Percentiles rank a stretch among this genome's conserved stretches.
phyloP scores from a whole-genome alignment of 92 coral and sea anemone genomes.

The Diadumene lineata region DNA sequence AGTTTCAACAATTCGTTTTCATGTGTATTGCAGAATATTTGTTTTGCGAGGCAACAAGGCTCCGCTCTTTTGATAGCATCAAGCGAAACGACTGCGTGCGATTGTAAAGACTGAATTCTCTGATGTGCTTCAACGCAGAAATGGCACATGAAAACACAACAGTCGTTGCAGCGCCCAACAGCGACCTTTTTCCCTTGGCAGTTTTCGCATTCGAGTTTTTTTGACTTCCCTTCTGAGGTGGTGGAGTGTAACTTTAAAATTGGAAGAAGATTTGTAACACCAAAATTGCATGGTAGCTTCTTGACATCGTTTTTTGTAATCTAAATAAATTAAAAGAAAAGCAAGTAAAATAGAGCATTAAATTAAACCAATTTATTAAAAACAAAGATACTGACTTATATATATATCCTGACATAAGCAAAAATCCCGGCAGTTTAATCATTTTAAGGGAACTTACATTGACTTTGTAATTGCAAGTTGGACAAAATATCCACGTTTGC shows the following conservation, averaged over 20 bases:
- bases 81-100: conserved; percentile 15
- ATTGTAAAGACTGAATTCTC: conserved; percentile 26
- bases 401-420: no score
- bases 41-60: conserved; percentile 28
- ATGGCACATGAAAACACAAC: conserved; percentile 28
- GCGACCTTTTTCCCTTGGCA: conserved; percentile 26
- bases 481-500: conserved; percentile 15
- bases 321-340: conserved; percentile 6
- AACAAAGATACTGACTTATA: no score
- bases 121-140: conserved; percentile 29
- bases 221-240: not conserved
- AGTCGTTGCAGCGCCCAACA: conserved; percentile 21
- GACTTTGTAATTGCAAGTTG: conserved; percentile 26
- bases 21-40: conserved; percentile 22
- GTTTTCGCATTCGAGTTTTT: conserved; percentile 34
- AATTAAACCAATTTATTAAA: not conserved
- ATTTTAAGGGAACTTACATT: conserved; percentile 21
- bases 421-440: no score
- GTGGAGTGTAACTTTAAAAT: conserved; percentile 23
- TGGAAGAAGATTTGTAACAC: conserved; percentile 31
- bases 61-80: conserved; percentile 29
- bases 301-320: conserved; percentile 22
- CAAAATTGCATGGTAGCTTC: conserved; percentile 21
- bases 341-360: not conserved
- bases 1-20: conserved; percentile 7